Base-by-base conservation (phyloP, 2,797 vertebrate species). In the Margarornis squamiger region DNA sequence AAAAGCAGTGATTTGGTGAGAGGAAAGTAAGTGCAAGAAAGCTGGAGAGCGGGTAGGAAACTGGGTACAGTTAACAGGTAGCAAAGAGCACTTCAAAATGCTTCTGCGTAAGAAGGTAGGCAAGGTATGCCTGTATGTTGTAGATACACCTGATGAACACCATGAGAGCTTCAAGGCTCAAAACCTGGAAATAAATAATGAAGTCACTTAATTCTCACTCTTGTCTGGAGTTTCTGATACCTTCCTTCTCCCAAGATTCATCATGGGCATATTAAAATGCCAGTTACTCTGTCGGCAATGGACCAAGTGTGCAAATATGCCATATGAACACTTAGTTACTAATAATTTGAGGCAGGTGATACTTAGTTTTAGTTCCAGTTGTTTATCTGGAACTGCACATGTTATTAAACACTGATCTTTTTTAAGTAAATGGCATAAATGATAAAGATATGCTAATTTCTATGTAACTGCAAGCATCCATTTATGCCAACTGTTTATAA, bases 291-390 rank as follows among this genome's bases (percentile, higher is more conserved):
- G 41, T 87, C 67, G 73, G 20, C 68, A 82, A 41, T 45, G 29
- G 62, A 86, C 65, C 46, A 71, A 58, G 49, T 18, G 46, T 91
- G 55, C 70, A 78, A 65, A 75, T 86, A 74, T 14, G 34, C 39
- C 54, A 19, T 51, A 45, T 43, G 73, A 68, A 61, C 0, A 0
- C 41, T n/a, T 78, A 68, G 27, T 75, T 90, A n/a, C 52, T 74
- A 77, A 26, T 51, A 88, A 73, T 66, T 72, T 21, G 23, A 75
- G 55, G 62, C 58, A 75, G 30, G n/a, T 84, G 70, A 61, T 84
- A 36, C 48, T 51, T 92, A 43, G 73, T 87, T 95, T 85, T 45
- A 43, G 39, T 93, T 93, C 71, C 46, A 73, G 30, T 95, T 95
- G n/a, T 85, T 93, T 89, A 62, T 91, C 55, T 3, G 4, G 45